Conservation (phyloP, 2,113 vertebrate genomes). For the Benitochromis conjunctus region DNA sequence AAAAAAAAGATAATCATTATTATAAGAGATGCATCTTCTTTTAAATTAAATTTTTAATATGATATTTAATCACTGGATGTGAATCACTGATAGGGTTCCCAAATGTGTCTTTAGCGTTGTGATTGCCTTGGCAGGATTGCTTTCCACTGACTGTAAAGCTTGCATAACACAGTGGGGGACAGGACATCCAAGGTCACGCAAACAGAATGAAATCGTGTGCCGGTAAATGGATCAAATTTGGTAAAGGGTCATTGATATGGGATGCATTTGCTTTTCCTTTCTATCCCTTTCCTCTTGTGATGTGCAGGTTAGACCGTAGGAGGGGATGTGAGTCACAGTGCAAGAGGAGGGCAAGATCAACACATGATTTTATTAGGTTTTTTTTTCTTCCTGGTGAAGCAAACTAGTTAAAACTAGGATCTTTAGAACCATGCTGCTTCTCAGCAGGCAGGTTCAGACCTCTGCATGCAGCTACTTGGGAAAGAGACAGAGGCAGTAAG, state of each 20-base stretch:
- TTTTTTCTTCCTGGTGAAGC: conserved; percentile 11
- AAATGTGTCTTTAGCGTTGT: conserved; percentile 31
- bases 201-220: conserved; percentile 52
- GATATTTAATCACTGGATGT: background rate
- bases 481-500: conserved; percentile 20
- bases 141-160: conserved; percentile 47
- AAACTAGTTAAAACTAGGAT: conserved; percentile 25
- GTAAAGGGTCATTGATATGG: conserved; percentile 28
- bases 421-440: conserved; percentile 21
- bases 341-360: conserved; percentile 46
- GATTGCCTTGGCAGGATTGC: conserved; percentile 34
- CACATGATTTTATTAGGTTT: conserved; percentile 24
- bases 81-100: conserved; percentile 39
- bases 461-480: conserved; percentile 47
- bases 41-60: background rate
- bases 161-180: conserved; percentile 44
- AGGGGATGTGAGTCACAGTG: conserved; percentile 48
- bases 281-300: conserved; percentile 12
- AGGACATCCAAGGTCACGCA: conserved; percentile 51
- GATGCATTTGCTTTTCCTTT: conserved; percentile 26
- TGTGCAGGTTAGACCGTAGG: conserved; percentile 21
- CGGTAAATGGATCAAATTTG: conserved; percentile 55
- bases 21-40: background rate
- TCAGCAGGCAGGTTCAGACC: conserved; percentile 65
- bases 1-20: background rate